Conservation (phyloP, 2,113 vertebrate species). For the Salvator merianae region DNA sequence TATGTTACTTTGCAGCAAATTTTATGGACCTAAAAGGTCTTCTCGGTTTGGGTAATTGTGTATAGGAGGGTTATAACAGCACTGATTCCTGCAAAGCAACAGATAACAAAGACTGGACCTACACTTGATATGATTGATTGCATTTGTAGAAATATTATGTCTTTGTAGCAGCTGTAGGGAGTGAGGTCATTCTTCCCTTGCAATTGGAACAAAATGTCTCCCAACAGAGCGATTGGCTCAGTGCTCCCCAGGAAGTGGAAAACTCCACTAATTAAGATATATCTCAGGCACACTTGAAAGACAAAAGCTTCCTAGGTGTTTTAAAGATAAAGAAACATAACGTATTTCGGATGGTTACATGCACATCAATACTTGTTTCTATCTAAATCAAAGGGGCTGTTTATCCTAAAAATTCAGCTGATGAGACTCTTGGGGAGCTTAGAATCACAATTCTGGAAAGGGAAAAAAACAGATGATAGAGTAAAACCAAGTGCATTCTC, state of each 20-base stretch:
- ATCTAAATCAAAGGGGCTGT: not conserved
- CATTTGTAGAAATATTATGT: slow-evolving; percentile 12
- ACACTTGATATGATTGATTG: not conserved
- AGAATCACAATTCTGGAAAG: not conserved
- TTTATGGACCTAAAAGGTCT: not conserved
- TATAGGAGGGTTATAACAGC: not conserved
- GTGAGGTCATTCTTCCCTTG: slow-evolving; percentile 22
- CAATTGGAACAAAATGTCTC: slow-evolving; percentile 14
- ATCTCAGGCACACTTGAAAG: slow-evolving; percentile 13
- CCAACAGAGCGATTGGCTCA: not conserved
- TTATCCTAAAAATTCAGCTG: not conserved
- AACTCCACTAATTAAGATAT: slow-evolving; percentile 16
- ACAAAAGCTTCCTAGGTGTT: slow-evolving; percentile 3
- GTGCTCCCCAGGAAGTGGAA: slow-evolving; percentile 17
- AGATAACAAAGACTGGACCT: not conserved
- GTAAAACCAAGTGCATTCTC: not conserved
- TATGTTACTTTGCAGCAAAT: not conserved
- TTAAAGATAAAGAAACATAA: slow-evolving; percentile 8
- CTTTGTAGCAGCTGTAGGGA: slow-evolving; percentile 22
- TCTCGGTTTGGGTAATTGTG: not conserved
- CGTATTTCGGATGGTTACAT: slow-evolving; percentile 1
- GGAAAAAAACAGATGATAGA: not conserved
- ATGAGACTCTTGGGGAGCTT: not conserved
- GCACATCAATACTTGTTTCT: not conserved
- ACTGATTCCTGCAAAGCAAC: not conserved